Conservation (phyloP, 2,113 vertebrate species). For the Poecile atricapillus region DNA sequence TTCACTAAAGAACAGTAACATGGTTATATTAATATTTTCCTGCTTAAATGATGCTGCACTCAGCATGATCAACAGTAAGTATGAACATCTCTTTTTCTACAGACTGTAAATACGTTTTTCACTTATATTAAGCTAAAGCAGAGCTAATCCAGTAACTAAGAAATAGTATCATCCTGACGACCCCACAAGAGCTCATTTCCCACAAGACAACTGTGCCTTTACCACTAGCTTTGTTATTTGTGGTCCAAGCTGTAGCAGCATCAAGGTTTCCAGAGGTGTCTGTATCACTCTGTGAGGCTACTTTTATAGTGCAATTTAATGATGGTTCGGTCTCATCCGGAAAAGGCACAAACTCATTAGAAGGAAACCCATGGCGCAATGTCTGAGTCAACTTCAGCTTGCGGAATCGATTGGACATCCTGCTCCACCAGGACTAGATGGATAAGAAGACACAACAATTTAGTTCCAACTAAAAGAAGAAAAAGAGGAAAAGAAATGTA, state of each 20-base stretch:
- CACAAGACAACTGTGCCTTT: slow-evolving; percentile 18
- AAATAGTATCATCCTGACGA: neutral
- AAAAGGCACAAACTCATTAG: slow-evolving; percentile 86
- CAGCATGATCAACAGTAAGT: neutral
- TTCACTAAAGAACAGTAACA: neutral
- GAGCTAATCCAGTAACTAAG: neutral
- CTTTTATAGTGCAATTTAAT: slow-evolving; percentile 87
- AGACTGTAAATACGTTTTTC: neutral
- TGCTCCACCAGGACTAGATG: slow-evolving; percentile 95
- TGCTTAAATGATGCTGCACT: neutral
- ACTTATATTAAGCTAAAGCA: neutral
- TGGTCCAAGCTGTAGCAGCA: slow-evolving; percentile 64
- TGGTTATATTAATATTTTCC: neutral
- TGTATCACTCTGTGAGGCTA: slow-evolving; percentile 56
- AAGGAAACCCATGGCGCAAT: slow-evolving; percentile 86
- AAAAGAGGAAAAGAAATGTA: neutral
- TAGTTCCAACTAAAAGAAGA: slow-evolving; percentile 1
- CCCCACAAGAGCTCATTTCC: neutral
- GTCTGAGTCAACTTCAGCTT: slow-evolving; percentile 94
- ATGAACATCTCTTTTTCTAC: neutral
- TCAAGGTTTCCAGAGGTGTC: slow-evolving; percentile 54
- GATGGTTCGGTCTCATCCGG: slow-evolving; percentile 76
- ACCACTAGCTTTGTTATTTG: slow-evolving; percentile 80
- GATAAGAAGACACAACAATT: slow-evolving; percentile 14
- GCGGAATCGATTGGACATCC: slow-evolving; percentile 97